A percentile compares a stretch with the other conserved stretches of the same genome.
Conservation (phyloP, 2,113 vertebrate species). For the Rousettus leschenaultii region DNA sequence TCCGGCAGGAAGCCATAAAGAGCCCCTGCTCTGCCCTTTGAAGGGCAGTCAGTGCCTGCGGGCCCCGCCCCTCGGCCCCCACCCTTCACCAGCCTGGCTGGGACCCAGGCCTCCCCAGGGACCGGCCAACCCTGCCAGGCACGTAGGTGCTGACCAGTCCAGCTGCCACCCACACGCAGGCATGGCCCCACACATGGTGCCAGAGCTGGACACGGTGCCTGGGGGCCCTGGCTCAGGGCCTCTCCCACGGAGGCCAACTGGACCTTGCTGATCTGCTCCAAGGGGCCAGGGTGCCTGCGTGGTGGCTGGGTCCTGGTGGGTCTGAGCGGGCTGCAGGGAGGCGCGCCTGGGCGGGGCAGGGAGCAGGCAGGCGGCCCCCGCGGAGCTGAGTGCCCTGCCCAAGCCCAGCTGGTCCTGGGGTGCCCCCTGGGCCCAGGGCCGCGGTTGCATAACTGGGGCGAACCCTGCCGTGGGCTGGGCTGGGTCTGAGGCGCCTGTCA, state of each 20-base stretch:
- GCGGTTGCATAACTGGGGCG: neutral
- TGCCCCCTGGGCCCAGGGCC: neutral
- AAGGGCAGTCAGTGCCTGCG: neutral
- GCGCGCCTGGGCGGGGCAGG: too few relatives aligned
- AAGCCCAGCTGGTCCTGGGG: neutral
- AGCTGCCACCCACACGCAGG: rapidly evolving
- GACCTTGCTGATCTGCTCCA: too few relatives aligned
- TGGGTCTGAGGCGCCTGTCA: too few relatives aligned
- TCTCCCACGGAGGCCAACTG: rapidly evolving
- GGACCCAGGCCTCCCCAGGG: neutral
- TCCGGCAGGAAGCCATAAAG: conserved; percentile 16
- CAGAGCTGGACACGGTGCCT: neutral
- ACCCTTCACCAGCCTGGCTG: neutral
- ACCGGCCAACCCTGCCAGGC: neutral
- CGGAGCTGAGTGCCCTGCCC: neutral
- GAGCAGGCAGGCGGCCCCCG: too few relatives aligned
- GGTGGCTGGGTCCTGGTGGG: rapidly evolving
- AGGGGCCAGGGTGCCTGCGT: rapidly evolving
- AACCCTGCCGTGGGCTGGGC: too few relatives aligned
- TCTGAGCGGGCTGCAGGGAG: too few relatives aligned
- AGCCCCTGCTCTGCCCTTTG: neutral
- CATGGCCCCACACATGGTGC: neutral
- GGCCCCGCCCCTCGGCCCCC: neutral
- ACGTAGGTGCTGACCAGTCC: neutral
- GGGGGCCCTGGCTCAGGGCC: neutral